Percentiles rank a stretch among this genome's conserved stretches.
These are phyloP conservation scores for Heliconius cydno DNA, from an alignment of 2,888 invertebrate genomes.

Conservation along the genomic window DNA sequence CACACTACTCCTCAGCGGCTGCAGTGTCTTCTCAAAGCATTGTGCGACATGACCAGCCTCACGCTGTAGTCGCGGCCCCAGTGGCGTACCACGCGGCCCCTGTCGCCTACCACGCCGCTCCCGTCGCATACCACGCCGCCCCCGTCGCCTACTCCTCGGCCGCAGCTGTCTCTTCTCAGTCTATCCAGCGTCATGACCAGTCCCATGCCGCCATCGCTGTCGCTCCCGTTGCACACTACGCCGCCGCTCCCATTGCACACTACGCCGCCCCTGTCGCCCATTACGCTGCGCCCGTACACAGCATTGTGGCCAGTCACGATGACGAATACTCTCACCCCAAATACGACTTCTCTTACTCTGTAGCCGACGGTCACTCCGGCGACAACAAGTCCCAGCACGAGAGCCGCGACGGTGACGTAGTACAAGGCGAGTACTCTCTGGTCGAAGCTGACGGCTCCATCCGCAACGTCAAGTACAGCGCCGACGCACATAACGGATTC, in stretches of 20 bases:
- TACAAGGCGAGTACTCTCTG: constrained; percentile 79
- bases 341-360: constrained; percentile 84
- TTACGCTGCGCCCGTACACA: constrained; percentile 60
- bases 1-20: constrained; percentile 70
- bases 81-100: constrained; percentile 57
- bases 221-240: constrained; percentile 56
- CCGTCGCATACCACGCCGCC: constrained; percentile 50
- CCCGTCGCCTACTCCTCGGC: constrained; percentile 52
- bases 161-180: constrained; percentile 61
- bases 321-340: constrained; percentile 74
- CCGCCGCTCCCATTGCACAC: constrained; percentile 55
- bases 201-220: constrained; percentile 54
- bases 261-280: constrained; percentile 53
- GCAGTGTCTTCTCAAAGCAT: constrained; percentile 73
- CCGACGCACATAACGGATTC: constrained; percentile 72
- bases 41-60: constrained; percentile 58
- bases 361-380: constrained; percentile 81
- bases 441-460: constrained; percentile 77
- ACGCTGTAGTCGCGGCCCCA: constrained; percentile 47
- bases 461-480: constrained; percentile 79
- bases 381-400: constrained; percentile 83
- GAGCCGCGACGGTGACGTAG: constrained; percentile 84
- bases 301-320: constrained; percentile 57
- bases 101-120: constrained; percentile 43
- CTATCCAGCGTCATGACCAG: constrained; percentile 70